Conservation (phyloP, 2,113 vertebrate species). For the Platichthys flesus region DNA sequence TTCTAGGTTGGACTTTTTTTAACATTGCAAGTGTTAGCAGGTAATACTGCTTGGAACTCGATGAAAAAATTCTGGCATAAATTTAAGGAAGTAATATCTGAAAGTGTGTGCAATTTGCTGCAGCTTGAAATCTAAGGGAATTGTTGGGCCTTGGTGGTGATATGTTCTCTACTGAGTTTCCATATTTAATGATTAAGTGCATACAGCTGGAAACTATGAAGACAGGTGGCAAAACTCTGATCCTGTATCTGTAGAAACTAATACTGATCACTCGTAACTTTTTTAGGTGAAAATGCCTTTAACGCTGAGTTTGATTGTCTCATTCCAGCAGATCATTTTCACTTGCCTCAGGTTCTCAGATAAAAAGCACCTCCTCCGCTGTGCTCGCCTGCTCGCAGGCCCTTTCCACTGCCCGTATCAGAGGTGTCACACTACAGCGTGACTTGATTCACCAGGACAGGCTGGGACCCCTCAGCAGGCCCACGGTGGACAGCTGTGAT, state of each 20-base stretch:
- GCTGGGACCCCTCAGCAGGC: constrained; percentile 70
- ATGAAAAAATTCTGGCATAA: too few relatives aligned
- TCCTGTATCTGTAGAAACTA: neutral
- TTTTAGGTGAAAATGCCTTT: neutral
- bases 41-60: too few relatives aligned
- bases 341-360: constrained; percentile 50
- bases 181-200: too few relatives aligned
- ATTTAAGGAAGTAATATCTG: too few relatives aligned
- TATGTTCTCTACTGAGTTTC: too few relatives aligned
- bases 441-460: constrained; percentile 77
- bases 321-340: constrained; percentile 53
- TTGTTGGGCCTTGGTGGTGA: too few relatives aligned
- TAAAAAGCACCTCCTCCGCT: constrained; percentile 46
- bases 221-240: neutral
- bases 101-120: too few relatives aligned
- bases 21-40: too few relatives aligned
- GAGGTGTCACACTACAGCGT: constrained; percentile 60
- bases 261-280: too few relatives aligned
- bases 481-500: constrained; percentile 76
- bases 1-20: too few relatives aligned
- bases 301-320: constrained; percentile 5
- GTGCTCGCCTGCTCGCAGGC: constrained; percentile 46
- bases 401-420: constrained; percentile 51
- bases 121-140: too few relatives aligned
- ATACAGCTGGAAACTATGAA: too few relatives aligned